Percentiles rank a stretch among this genome's conserved stretches.
Conservation (phyloP, 2,888 invertebrate species). For the Temnothorax ravouxi region DNA sequence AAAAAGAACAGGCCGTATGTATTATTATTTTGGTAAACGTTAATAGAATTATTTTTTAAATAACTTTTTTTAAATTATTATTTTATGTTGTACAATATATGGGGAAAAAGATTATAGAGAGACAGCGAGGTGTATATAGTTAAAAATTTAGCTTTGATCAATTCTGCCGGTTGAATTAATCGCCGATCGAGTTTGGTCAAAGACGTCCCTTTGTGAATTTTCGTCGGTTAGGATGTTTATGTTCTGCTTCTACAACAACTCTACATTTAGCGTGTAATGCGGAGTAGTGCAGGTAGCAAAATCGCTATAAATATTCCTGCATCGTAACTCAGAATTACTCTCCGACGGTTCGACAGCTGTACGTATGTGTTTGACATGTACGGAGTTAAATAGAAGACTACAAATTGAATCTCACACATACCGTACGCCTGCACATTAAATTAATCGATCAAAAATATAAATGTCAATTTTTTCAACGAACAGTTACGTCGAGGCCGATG, state of each 20-base stretch:
- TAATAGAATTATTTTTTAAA: background rate
- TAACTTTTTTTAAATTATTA: background rate
- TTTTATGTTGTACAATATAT: background rate
- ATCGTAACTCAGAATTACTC: constrained; percentile 13
- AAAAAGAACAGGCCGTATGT: too few relatives aligned
- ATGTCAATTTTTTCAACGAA: background rate
- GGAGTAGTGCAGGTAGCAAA: background rate
- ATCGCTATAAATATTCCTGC: constrained; percentile 35
- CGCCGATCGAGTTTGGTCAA: background rate
- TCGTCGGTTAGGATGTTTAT: background rate
- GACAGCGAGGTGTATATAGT: too few relatives aligned
- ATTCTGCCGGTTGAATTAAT: background rate
- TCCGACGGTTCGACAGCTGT: background rate
- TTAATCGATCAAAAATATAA: background rate
- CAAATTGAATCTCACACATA: background rate
- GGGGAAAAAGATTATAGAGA: background rate
- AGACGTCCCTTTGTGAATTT: background rate
- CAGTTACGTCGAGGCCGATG: background rate
- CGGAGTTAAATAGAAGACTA: background rate
- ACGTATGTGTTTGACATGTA: background rate
- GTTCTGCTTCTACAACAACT: background rate
- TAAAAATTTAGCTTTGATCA: background rate
- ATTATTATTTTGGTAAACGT: background rate
- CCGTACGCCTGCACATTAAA: background rate
- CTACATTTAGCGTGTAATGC: background rate